Evolutionary conservation across 2,888 invertebrate species (phyloP), one percentile per base, ranked within the genome.

Genomic region (Acanthosepion esculentum): DNA sequence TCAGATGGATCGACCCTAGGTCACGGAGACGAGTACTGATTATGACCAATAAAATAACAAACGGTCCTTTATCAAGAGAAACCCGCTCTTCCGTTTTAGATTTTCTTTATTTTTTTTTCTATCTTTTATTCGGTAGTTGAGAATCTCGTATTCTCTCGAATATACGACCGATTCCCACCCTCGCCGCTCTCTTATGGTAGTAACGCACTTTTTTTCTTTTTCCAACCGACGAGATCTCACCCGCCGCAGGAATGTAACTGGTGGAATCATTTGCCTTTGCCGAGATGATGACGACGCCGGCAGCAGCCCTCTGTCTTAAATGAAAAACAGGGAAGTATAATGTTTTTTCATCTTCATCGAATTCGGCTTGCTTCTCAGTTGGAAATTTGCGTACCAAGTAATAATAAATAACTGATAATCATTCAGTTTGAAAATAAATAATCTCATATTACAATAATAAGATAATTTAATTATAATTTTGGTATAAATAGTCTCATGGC

Each of bases 1-100:
- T 78, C n/a, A 78, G 78, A 78, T 78, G n/a, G n/a, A 78, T 78
- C 78, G 78, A 78, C 78, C 78, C 18, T n/a, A n/a, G 78, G n/a
- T 78, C 78, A 78, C 12, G n/a, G 78, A 33, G 78, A n/a, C 78
- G 78, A 78, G 78, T 18, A 78, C 78, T 78, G 78, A 78, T 78
- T 78, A 78, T 78, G n/a, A 78, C 78, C 78, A 78, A 78, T 78
- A 78, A n/a, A n/a, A 78, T n/a, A 78, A 78, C 78, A 78, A 78
- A 78, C n/a, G 10, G 10, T n/a, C 78, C 33, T 78, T 78, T 78
- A 78, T 78, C 78, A 78, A 78, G 78, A n/a, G n/a, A 23, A 23
- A 12, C n/a, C 12, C 15, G 78, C 15, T 78, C 78, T 78, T 78
- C 78, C 78, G 78, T 78, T 78, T n/a, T 78, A n/a, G 78, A 7